phyloP scores from a whole-genome alignment of 2,888 invertebrate genomes.

The Lamproptera curius region DNA sequence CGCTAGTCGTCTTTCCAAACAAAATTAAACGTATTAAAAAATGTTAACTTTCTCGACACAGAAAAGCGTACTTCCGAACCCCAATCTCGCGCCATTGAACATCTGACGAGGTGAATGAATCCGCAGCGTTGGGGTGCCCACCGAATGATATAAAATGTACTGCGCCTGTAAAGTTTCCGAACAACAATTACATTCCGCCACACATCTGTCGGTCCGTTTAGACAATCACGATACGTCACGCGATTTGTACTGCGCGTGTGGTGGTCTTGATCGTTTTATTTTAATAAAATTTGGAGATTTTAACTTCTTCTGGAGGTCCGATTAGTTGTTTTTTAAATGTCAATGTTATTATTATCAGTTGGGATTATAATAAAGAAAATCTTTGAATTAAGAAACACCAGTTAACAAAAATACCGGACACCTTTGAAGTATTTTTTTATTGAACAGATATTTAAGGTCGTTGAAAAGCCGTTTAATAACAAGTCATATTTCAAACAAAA shows the following conservation, averaged over 20 bases:
- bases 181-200: conserved; percentile 75
- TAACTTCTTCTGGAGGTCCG: too few relatives aligned
- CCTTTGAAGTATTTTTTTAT: too few relatives aligned
- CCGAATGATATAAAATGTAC: conserved; percentile 67
- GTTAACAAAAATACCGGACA: too few relatives aligned
- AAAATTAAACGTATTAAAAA: conserved; percentile 55
- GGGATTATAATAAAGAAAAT: too few relatives aligned
- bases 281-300: too few relatives aligned
- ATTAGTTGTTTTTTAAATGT: too few relatives aligned
- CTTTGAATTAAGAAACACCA: too few relatives aligned
- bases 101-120: conserved; percentile 77
- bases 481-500: too few relatives aligned
- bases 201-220: conserved; percentile 77
- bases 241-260: conserved; percentile 44
- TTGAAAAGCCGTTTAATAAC: too few relatives aligned
- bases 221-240: conserved; percentile 78
- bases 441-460: too few relatives aligned
- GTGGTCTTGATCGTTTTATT: conserved; percentile 36
- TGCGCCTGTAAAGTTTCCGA: conserved; percentile 58
- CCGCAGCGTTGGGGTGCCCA: conserved; percentile 52
- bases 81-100: conserved; percentile 62
- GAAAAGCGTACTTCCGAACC: conserved; percentile 59
- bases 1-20: too few relatives aligned
- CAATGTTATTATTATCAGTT: too few relatives aligned
- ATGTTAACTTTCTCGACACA: conserved; percentile 48